Base-by-base conservation (phyloP, 2,113 vertebrate genomes). In the Petromus typicus region DNA sequence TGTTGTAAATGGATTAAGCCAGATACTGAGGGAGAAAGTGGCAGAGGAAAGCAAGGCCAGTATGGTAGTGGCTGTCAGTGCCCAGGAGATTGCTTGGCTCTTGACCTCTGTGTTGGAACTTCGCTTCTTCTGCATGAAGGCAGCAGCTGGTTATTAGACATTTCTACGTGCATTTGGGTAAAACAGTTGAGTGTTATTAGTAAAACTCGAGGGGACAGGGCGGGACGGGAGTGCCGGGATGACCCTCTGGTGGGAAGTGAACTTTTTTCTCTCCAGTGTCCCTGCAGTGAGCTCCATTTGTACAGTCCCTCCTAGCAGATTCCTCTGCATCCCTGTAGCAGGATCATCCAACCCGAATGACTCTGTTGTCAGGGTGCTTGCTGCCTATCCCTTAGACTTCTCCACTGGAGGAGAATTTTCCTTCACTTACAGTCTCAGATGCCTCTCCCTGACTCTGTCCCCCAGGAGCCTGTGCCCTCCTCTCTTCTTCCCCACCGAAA, bases 401-500 rank as follows among this genome's bases (percentile, higher is more conserved):
- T 84, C 51, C 37, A 67, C 34, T 61, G 23, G 18, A 71, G 59
- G 64, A 76, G 69, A 73, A 66, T 3, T 40, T 64, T 23, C 23
- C 66, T 81, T 54, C 85, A 54, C 27, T 25, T 37, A 32, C 4
- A 11, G 23, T 10, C 95, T 76, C 67, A 32, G 86, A 64, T 91
- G 67, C 82, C 40, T 89, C 30, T 83, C 56, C 32, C 83, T 71
- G 79, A 10, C 23, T 79, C 59, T 57, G 64, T 43, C 51, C 45
- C 61, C 54, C 30, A 40, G 23, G 48, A 13, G 67, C n/a, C 0
- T 11, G 0, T 25, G 13, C 57, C 2, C 45, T 27, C 34, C 48
- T n/a, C 71, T 34, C 23, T 9, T 27, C 12, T 75, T 18, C 51
- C 2, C 0, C 4, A n/a, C 12, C 0, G 13, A 18, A 40, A 37